Base-by-base conservation (phyloP, 2,797 vertebrate genomes). In the Cercopithecus diana region DNA sequence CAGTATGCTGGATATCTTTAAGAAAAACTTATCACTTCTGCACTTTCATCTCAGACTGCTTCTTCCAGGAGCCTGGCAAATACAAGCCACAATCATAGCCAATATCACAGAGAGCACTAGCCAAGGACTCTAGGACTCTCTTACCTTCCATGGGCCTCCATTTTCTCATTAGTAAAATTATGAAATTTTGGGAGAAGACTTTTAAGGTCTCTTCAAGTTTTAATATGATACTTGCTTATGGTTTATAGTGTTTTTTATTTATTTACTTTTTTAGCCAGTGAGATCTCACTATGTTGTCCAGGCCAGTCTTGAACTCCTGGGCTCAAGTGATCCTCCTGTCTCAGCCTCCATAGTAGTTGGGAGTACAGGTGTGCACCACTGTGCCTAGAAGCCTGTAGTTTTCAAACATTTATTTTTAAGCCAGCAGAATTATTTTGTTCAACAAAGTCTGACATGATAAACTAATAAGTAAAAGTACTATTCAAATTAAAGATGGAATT, bases 321-420 rank as follows among this genome's bases (percentile, higher is more conserved):
- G n/a, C n/a, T 72, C 9, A 72, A 39, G 67, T 39, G 67, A 72
- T 72, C 19, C n/a, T 72, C 36, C n/a, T 36, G n/a, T 22, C n/a
- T 70, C 67, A 72, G n/a, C n/a, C 33, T 72, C 20, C 7, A 4
- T 11, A 39, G 20, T 39, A 72, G 4, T 39, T 39, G 67, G 36
- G 67, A 72, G 10, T 24, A 17, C 20, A 39, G 20, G 20, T 39
- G 20, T 24, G 10, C 20, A 39, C 20, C 67, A 39, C 67, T 72
- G 20, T 39, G n/a, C 20, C n/a, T 72, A 20, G 67, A n/a, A 72
- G 20, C n/a, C 22, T 81, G 12, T 64, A 26, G 2, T 57, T 95
- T 91, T 70, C 75, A 92, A 92, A 86, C 19, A 45, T 77, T 97
- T 93, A 30, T 58, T 92, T 94, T 84, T 75, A 93, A 91, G 12